Evolutionary conservation across 2,888 invertebrate species (phyloP).

Genomic region (Cerastis rubricosa): DNA sequence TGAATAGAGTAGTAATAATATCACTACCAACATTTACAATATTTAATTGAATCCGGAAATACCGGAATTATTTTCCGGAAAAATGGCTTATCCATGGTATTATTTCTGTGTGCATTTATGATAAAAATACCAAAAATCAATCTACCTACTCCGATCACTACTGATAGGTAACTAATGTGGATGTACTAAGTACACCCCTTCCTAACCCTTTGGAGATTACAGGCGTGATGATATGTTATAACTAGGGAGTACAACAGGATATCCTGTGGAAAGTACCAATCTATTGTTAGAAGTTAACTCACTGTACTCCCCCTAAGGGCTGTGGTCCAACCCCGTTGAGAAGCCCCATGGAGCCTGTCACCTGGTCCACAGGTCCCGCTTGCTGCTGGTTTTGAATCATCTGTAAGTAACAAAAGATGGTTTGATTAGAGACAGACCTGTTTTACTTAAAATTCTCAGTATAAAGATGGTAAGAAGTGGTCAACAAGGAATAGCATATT

Average conservation of each 20-base stretch:
- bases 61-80: no score
- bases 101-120: no score
- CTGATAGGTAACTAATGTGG: no score
- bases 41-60: no score
- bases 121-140: no score
- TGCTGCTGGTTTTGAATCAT: constrained; percentile 88
- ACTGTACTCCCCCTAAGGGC: constrained; percentile 84
- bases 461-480: neutral
- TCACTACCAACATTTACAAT: no score
- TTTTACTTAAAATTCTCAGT: neutral
- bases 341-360: constrained; percentile 76
- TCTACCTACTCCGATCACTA: no score
- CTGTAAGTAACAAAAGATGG: constrained; percentile 75
- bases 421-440: neutral
- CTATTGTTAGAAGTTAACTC: constrained; percentile 71
- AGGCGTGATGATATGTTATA: no score
- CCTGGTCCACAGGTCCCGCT: constrained; percentile 82
- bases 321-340: constrained; percentile 86
- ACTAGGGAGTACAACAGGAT: neutral
- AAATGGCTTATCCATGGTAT: no score
- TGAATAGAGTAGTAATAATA: no score
- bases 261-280: neutral
- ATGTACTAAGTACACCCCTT: no score
- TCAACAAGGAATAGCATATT: neutral
- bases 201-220: no score